phyloP scores from a whole-genome alignment of 1,140 invertebrate species.

The Armadillidium nasatum region DNA sequence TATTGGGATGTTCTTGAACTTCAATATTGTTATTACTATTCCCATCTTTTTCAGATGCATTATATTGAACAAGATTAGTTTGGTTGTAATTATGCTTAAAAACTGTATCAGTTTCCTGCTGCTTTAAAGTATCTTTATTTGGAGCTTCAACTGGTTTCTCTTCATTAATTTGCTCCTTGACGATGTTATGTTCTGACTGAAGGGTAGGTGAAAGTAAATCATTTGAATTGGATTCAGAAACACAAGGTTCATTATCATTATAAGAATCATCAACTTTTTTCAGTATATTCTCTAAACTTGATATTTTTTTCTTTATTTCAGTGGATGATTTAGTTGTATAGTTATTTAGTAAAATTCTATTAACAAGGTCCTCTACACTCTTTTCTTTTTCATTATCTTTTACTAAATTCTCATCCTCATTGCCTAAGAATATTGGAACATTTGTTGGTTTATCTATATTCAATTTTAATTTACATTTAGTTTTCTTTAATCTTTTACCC shows the following conservation, averaged over 20 bases:
- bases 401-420: slow-evolving; percentile 27
- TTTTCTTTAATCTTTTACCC: slow-evolving; percentile 13
- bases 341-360: slow-evolving; percentile 35
- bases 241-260: neutral
- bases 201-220: neutral
- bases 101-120: no score
- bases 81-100: no score
- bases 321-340: slow-evolving; percentile 29
- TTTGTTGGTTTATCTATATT: slow-evolving; percentile 32
- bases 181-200: neutral
- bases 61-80: no score
- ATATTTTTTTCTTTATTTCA: slow-evolving; percentile 34
- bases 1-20: no score
- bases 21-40: no score
- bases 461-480: slow-evolving; percentile 25
- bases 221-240: neutral
- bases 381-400: slow-evolving; percentile 28
- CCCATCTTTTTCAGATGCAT: no score
- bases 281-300: slow-evolving; percentile 31
- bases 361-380: slow-evolving; percentile 29
- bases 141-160: neutral
- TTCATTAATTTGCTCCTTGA: neutral
- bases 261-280: slow-evolving; percentile 35
- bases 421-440: slow-evolving; percentile 28
- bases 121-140: no score